Conservation (phyloP, 2,888 invertebrate species). For the Agonopterix alstromeriana region DNA sequence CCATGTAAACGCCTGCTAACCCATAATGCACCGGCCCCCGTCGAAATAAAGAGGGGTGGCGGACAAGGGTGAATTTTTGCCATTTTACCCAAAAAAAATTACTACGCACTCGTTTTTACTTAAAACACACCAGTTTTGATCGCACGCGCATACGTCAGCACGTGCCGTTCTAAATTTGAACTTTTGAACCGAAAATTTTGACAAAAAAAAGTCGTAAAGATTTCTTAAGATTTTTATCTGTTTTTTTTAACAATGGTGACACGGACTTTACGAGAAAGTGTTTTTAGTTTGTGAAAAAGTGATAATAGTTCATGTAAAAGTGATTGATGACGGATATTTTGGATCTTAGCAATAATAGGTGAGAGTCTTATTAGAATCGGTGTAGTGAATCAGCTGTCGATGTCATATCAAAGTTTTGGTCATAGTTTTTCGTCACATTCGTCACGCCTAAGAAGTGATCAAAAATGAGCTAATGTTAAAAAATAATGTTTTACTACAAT, state of each 20-base stretch:
- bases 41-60: constrained; percentile 50
- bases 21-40: constrained; percentile 66
- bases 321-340: constrained; percentile 13
- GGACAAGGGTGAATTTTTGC: constrained; percentile 64
- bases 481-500: too few relatives aligned
- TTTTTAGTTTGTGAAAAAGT: background rate
- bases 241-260: background rate
- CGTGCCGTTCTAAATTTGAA: constrained; percentile 31
- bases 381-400: too few relatives aligned
- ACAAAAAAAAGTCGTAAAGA: too few relatives aligned
- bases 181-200: background rate
- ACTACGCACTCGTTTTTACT: constrained; percentile 59
- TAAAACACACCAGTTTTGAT: constrained; percentile 64
- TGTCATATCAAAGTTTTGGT: too few relatives aligned
- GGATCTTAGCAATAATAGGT: constrained; percentile 45
- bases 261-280: background rate
- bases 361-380: constrained; percentile 40
- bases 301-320: constrained; percentile 11
- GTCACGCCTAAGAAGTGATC: too few relatives aligned
- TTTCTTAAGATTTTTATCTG: too few relatives aligned
- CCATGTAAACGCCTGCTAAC: constrained; percentile 40
- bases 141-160: constrained; percentile 65
- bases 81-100: constrained; percentile 60
- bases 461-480: too few relatives aligned
- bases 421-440: too few relatives aligned